phyloP scores from a whole-genome alignment of 1,140 invertebrate genomes.

The Meteorus sp. region DNA sequence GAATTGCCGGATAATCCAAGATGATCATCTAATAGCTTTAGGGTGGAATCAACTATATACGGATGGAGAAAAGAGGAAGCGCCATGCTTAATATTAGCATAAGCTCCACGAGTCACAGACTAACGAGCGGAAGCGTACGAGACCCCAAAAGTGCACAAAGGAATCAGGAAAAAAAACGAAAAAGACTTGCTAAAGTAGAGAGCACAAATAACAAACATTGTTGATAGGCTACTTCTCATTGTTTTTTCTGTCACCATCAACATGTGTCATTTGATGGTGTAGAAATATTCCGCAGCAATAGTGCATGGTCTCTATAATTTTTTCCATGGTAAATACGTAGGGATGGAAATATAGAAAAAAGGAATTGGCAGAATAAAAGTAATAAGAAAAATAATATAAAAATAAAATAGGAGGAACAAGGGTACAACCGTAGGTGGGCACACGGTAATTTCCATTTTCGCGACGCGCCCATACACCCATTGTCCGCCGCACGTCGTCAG shows the following conservation, averaged over 20 bases:
- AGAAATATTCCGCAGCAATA: too few relatives aligned
- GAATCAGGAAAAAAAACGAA: conserved; percentile 23
- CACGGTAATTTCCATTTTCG: conserved; percentile 28
- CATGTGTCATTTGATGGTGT: too few relatives aligned
- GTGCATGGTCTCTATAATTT: too few relatives aligned
- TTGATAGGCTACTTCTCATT: too few relatives aligned
- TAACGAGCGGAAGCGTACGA: conserved; percentile 36
- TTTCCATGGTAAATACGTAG: conserved; percentile 1
- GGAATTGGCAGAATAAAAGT: neutral
- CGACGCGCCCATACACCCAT: conserved; percentile 35
- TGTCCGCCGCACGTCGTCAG: conserved; percentile 26
- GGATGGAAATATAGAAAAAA: neutral
- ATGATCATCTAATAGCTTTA: conserved; percentile 60
- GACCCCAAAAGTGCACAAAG: conserved; percentile 35
- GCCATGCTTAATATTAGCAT: conserved; percentile 39
- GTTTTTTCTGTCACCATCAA: too few relatives aligned
- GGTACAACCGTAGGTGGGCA: conserved; percentile 27
- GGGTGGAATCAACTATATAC: conserved; percentile 55
- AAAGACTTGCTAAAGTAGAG: conserved; percentile 11
- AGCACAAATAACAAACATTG: too few relatives aligned
- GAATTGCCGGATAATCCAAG: conserved; percentile 55
- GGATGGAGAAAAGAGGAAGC: too few relatives aligned
- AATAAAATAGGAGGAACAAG: neutral
- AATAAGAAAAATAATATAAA: neutral
- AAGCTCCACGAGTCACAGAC: conserved; percentile 27